Percentiles rank a stretch among this genome's conserved stretches.
Evolutionary conservation across 2,888 invertebrate genomes (phyloP).

Genomic region (Geotrupes spiniger): DNA sequence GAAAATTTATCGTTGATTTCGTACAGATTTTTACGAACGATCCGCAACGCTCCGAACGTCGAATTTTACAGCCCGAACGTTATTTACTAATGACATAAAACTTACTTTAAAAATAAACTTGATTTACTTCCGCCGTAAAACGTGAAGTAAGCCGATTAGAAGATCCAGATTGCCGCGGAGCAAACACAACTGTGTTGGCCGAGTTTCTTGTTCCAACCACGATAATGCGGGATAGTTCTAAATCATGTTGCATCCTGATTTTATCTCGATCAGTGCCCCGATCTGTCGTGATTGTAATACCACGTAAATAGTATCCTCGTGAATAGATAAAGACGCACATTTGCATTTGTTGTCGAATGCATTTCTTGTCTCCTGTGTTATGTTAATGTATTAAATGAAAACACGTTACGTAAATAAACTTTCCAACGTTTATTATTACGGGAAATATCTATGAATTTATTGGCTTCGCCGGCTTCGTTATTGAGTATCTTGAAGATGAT

Average conservation of each 20-base stretch:
- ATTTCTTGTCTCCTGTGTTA: conserved; percentile 10
- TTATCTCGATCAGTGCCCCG: conserved; percentile 22
- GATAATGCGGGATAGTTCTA: conserved; percentile 13
- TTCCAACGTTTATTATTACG: background rate
- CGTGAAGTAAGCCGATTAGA: no score
- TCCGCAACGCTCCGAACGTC: no score
- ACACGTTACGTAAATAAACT: conserved; percentile 3
- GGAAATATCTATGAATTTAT: no score
- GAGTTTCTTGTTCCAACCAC: conserved; percentile 2
- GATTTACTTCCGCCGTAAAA: no score
- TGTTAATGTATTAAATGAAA: conserved; percentile 11
- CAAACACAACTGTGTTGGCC: conserved; percentile 3
- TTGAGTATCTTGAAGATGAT: no score
- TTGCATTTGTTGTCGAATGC: conserved; percentile 22
- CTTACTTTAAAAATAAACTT: no score
- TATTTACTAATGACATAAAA: no score
- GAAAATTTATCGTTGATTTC: no score
- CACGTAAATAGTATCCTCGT: conserved; percentile 24
- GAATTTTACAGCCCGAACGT: no score
- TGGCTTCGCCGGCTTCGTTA: no score
- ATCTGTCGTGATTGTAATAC: conserved; percentile 26
- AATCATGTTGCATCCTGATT: conserved; percentile 20
- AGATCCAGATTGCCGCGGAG: no score
- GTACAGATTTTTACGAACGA: no score
- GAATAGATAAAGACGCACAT: conserved; percentile 24